Base-by-base conservation (phyloP, 2,888 invertebrate genomes). In the Nycteola revayana region DNA sequence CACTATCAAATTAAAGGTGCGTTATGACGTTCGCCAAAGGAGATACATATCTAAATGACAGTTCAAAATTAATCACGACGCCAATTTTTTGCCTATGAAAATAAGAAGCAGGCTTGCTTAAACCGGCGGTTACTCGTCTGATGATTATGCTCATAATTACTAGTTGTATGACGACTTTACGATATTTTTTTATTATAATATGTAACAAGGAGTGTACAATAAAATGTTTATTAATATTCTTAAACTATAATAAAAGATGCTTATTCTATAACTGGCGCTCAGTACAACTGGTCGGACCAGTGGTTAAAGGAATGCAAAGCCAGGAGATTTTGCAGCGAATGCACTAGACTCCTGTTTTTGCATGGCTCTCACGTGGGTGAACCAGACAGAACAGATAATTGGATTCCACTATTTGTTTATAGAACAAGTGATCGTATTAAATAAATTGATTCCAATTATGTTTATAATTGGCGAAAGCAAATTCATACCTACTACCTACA, bases 381-480 rank as follows among this genome's bases (percentile, higher is more conserved):
- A 60, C 59, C 51, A 51, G 61, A 48, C 36, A 25, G 31, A 45
- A 30, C 34, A 52, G 55, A n/a, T n/a, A n/a, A n/a, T n/a, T 61
- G 6, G 3, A 18, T 5, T 60, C 60, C 61, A 59, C 57, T 63
- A 59, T 63, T 66, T 64, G 45, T 65, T 55, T 57, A 55, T 37
- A 3, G 3, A 5, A n/a, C 58, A 51, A 53, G 39, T 37, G 38
- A 34, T 7, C 22, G 42, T 44, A 54, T 65, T 53, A 60, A 65
- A 61, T 54, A 49, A 56, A 64, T 64, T 53, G 60, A 42, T 47
- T 58, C 43, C 62, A 55, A 59, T 61, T 64, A 51, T 48, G 29
- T 42, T 42, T 49, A 39, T 58, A 57, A 60, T 54, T 60, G 61
- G 69, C 50, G 66, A 69, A 68, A 70, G 66, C 47, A 42, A 43